These are phyloP conservation scores for Ennomos fuscantarius DNA, from an alignment of 2,888 invertebrate genomes.

Conservation along the genomic window DNA sequence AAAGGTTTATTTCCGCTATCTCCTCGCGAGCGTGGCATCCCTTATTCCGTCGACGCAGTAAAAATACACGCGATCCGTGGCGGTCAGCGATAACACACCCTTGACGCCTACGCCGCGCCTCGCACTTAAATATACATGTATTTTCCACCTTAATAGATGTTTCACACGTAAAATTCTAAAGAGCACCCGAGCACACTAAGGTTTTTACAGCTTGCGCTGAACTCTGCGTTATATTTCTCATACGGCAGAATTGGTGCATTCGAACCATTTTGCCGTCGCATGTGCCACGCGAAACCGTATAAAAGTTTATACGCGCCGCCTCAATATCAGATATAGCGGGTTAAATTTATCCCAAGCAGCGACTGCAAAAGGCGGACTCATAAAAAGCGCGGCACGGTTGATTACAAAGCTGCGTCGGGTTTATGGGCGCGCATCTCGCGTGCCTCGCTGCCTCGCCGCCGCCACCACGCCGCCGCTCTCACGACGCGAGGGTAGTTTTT, in stretches of 20 bases:
- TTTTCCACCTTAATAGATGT: conserved; percentile 18
- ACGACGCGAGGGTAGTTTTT: conserved; percentile 80
- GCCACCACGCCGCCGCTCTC: conserved; percentile 47
- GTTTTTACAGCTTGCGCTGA: conserved; percentile 23
- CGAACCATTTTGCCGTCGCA: conserved; percentile 37
- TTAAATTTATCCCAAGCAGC: conserved; percentile 73
- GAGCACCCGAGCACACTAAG: conserved; percentile 10
- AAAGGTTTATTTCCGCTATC: conserved; percentile 15
- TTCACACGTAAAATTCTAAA: conserved; percentile 23
- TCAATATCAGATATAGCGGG: conserved; percentile 74
- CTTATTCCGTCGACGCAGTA: conserved; percentile 16
- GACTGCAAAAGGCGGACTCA: conserved; percentile 74
- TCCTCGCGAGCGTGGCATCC: conserved; percentile 43
- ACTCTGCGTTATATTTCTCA: conserved; percentile 31
- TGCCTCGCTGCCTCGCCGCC: conserved; percentile 51
- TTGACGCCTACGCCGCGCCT: conserved; percentile 12
- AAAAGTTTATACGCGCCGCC: conserved; percentile 57
- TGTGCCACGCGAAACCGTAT: conserved; percentile 45
- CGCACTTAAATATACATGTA: conserved; percentile 15
- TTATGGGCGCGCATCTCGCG: conserved; percentile 68
- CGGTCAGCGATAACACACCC: conserved; percentile 40
- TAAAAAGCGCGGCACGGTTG: conserved; percentile 80
- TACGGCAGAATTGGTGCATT: conserved; percentile 39
- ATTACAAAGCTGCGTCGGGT: conserved; percentile 76
- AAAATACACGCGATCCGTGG: conserved; percentile 59